Evolutionary conservation across 2,888 invertebrate genomes (phyloP), one percentile per base, ranked within the genome.

Genomic region (Hyposoter dolosus): DNA sequence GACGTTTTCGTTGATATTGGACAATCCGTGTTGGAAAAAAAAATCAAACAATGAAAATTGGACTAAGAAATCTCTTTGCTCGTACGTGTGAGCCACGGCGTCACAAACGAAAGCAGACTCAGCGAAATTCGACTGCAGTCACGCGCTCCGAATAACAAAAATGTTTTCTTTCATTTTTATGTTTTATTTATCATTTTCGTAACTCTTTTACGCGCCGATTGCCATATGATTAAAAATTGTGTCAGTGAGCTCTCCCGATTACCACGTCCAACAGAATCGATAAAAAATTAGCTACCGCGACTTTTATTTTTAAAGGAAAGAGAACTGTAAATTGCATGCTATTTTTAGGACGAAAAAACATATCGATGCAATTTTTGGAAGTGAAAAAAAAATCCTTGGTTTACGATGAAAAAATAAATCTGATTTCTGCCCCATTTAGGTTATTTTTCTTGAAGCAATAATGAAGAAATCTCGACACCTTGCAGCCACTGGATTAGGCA

Each of bases 91-190:
- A 66, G 43, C 66, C 19, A 7, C 65, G n/a, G 19, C 23, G 66
- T 60, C 1, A 66, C 43, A 19, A 10, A 12, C 43, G 19, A 28
- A 17, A 17, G 69, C 47, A 47, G 10, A 28, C 69, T 47, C 69
- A 69, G 69, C 69, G 28, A 69, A 69, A 47, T 69, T 69, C 40
- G 19, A 23, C 2, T 23, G 68, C 10, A 23, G 19, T 12, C 68
- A 68, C 68, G 68, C 68, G 40, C 68, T 23, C 15, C 15, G 19
- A 43, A 28, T 28, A 60, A 60, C 28, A 10, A 28, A 15, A 60
- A 60, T 60, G 15, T 60, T 60, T 60, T 19, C 9, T 60, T 60
- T 28, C 1, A 28, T 60, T 60, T 28, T 28, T 1, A 15, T 17
- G 47, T 5, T 17, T 50, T 50, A 50, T 50, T 60, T 60, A 19